A percentile compares a stretch with the other conserved stretches of the same genome.
Evolutionary conservation across 2,888 invertebrate species (phyloP).

Genomic region (Erpobdella octoculata): DNA sequence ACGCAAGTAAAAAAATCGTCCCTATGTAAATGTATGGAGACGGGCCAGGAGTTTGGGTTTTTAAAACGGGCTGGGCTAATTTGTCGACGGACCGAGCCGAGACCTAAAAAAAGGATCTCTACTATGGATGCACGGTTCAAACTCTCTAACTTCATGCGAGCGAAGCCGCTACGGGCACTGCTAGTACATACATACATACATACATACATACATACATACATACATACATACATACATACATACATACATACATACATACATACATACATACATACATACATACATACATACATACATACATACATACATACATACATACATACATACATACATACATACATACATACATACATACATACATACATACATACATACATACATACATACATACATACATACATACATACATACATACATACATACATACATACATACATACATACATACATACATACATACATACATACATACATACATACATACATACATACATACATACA

Average conservation of each 20-base stretch:
- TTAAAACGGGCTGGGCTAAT: too few relatives aligned
- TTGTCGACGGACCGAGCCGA: too few relatives aligned
- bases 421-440: not conserved
- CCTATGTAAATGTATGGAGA: too few relatives aligned
- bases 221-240: slow-evolving; percentile 1
- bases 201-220: not conserved
- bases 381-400: not conserved
- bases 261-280: not conserved
- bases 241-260: not conserved
- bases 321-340: not conserved
- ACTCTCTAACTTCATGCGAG: too few relatives aligned
- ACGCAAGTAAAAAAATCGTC: too few relatives aligned
- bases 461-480: slow-evolving; percentile 1
- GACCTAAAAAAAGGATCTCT: too few relatives aligned
- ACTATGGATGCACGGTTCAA: too few relatives aligned
- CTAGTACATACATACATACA: too few relatives aligned
- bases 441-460: not conserved
- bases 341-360: not conserved
- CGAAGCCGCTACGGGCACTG: too few relatives aligned
- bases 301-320: slow-evolving; percentile 1
- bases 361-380: not conserved
- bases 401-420: not conserved
- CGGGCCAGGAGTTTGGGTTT: too few relatives aligned
- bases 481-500: slow-evolving; percentile 1
- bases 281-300: slow-evolving; percentile 1